Evolutionary conservation across 2,888 invertebrate genomes (phyloP).

Genomic region (Odontocolon sp.): DNA sequence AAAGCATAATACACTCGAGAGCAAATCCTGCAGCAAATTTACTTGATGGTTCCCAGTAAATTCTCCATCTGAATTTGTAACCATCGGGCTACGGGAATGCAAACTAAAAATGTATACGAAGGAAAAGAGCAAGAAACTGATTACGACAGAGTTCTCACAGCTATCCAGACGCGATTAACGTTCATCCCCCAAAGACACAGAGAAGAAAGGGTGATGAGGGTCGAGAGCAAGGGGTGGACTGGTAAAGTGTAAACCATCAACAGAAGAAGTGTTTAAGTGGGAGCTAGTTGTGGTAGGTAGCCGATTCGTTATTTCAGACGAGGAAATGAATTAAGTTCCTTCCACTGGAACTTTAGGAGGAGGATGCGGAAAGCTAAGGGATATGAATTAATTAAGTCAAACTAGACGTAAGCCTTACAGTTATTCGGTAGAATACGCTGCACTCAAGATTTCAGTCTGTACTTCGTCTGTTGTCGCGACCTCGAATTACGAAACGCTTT

Average conservation of each 20-base stretch:
- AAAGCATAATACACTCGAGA: no score
- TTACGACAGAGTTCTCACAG: slow-evolving; percentile 54
- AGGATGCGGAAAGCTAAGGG: not conserved
- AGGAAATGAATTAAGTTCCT: slow-evolving; percentile 50
- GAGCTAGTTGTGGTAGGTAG: not conserved
- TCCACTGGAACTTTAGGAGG: slow-evolving; percentile 30
- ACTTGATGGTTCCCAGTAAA: no score
- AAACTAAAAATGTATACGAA: slow-evolving; percentile 59
- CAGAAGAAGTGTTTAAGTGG: slow-evolving; percentile 33
- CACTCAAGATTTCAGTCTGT: slow-evolving; percentile 5
- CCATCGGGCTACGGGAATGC: no score
- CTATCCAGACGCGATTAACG: slow-evolving; percentile 59
- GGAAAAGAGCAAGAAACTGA: slow-evolving; percentile 30
- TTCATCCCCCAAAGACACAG: slow-evolving; percentile 40
- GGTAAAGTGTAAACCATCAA: slow-evolving; percentile 30
- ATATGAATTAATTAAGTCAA: slow-evolving; percentile 57
- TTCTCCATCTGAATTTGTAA: no score
- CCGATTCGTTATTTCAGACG: slow-evolving; percentile 52
- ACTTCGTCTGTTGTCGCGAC: slow-evolving; percentile 20
- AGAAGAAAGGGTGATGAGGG: not conserved
- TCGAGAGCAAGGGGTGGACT: not conserved
- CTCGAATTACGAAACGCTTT: slow-evolving; percentile 19
- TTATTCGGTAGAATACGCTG: slow-evolving; percentile 36
- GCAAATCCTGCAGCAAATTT: no score
- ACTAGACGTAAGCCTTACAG: slow-evolving; percentile 26